phyloP scores from a whole-genome alignment of 2,797 vertebrate species.

The Sebastes minor region DNA sequence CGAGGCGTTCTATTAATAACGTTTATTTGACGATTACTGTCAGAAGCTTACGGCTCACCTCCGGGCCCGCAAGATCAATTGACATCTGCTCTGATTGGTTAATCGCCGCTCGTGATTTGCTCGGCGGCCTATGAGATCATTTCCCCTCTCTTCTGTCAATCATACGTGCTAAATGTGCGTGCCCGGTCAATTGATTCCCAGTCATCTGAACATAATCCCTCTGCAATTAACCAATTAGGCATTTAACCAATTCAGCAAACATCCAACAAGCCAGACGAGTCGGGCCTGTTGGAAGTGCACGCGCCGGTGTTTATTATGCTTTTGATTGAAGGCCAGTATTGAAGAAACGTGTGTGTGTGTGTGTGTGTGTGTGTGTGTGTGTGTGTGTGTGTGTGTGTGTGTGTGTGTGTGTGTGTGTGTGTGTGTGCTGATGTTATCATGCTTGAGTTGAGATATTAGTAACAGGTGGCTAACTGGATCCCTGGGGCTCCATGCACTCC shows the following conservation, averaged over 20 bases:
- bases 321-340: conserved; percentile 41
- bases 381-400: neutral
- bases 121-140: conserved; percentile 38
- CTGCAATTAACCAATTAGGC: conserved; percentile 78
- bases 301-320: conserved; percentile 7
- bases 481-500: conserved; percentile 62
- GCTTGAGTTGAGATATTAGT: conserved; percentile 70
- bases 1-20: conserved; percentile 22
- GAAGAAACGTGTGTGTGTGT: neutral
- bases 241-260: conserved; percentile 73
- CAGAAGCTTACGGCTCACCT: conserved; percentile 31
- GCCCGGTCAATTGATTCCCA: conserved; percentile 74
- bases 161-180: conserved; percentile 51
- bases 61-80: conserved; percentile 44
- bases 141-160: conserved; percentile 57
- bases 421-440: conserved; percentile 41
- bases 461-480: conserved; percentile 77
- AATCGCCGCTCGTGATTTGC: conserved; percentile 39
- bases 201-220: conserved; percentile 73
- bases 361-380: neutral
- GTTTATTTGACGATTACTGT: conserved; percentile 41
- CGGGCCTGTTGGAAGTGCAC: conserved; percentile 7
- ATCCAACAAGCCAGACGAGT: conserved; percentile 47
- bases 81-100: conserved; percentile 61
- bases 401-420: neutral